Percentiles rank a stretch among this genome's conserved stretches.
Conservation (phyloP, 2,113 vertebrate genomes). For the Anguilla rostrata region DNA sequence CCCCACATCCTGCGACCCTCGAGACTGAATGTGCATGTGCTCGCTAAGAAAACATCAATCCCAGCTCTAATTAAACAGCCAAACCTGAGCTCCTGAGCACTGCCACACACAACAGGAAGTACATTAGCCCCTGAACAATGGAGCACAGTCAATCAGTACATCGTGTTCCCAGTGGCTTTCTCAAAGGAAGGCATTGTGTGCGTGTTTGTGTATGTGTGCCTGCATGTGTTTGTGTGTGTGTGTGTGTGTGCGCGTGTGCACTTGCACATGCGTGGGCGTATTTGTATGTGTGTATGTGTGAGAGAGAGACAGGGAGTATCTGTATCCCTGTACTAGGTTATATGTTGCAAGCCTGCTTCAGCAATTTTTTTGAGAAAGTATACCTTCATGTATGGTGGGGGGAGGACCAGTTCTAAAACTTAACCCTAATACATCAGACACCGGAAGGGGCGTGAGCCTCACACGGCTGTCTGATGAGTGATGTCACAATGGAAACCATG, state of each 20-base stretch:
- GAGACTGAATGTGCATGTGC: conserved; percentile 29
- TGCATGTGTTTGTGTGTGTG: not conserved
- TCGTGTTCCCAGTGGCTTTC: conserved; percentile 16
- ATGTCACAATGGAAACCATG: not conserved
- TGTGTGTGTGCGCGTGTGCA: too few species aligned
- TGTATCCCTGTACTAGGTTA: not conserved
- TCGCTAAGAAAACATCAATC: conserved; percentile 57
- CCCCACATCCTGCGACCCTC: not conserved
- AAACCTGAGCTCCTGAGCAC: conserved; percentile 17
- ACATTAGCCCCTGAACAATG: conserved; percentile 48
- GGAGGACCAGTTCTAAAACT: not conserved
- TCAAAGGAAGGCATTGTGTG: not conserved
- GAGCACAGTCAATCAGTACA: conserved; percentile 36
- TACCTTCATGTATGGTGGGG: not conserved
- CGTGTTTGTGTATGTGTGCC: not conserved
- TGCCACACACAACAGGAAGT: conserved; percentile 66
- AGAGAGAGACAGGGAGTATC: not conserved
- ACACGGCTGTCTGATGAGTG: not conserved
- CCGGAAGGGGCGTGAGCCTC: not conserved
- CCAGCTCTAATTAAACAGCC: conserved; percentile 57
- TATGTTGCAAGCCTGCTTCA: not conserved
- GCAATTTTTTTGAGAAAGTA: not conserved
- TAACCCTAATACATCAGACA: not conserved
- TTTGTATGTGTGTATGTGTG: not conserved
- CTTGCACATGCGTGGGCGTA: too few species aligned